A percentile compares a stretch with the other conserved stretches of the same genome.
phyloP scores from a whole-genome alignment of 2,113 vertebrate genomes.

The Eudyptes chrysolophus region DNA sequence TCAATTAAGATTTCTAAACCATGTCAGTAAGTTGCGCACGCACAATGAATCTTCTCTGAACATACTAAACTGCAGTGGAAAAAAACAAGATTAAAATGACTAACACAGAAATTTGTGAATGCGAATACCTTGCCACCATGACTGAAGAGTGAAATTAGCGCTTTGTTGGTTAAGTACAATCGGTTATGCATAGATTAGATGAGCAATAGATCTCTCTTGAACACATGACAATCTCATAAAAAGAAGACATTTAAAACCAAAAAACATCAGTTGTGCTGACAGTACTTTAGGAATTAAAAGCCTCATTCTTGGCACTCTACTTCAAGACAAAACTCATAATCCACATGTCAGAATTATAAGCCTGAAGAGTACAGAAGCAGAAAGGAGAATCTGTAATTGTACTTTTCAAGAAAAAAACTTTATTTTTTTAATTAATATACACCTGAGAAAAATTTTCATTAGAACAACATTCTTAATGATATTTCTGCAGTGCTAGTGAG shows the following conservation, averaged over 20 bases:
- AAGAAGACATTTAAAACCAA: neutral
- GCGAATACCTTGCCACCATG: neutral
- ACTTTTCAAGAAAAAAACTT: neutral
- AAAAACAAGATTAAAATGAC: neutral
- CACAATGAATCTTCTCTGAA: neutral
- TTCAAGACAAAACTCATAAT: neutral
- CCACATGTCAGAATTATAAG: neutral
- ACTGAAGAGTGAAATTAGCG: neutral
- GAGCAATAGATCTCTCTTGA: neutral
- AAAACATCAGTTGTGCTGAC: neutral
- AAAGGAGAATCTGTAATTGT: neutral
- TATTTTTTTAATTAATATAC: neutral
- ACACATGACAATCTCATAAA: neutral
- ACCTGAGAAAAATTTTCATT: neutral
- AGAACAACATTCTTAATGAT: neutral
- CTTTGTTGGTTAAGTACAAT: neutral
- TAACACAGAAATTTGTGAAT: neutral
- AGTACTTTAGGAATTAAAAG: neutral
- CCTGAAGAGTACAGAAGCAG: neutral
- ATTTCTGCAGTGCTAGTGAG: neutral
- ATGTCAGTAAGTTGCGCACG: neutral
- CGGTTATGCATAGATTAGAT: rapidly evolving
- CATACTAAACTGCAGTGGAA: neutral
- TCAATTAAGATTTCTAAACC: neutral
- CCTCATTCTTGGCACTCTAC: neutral